phyloP scores from a whole-genome alignment of 2,888 invertebrate species.

The Leptothorax acervorum region DNA sequence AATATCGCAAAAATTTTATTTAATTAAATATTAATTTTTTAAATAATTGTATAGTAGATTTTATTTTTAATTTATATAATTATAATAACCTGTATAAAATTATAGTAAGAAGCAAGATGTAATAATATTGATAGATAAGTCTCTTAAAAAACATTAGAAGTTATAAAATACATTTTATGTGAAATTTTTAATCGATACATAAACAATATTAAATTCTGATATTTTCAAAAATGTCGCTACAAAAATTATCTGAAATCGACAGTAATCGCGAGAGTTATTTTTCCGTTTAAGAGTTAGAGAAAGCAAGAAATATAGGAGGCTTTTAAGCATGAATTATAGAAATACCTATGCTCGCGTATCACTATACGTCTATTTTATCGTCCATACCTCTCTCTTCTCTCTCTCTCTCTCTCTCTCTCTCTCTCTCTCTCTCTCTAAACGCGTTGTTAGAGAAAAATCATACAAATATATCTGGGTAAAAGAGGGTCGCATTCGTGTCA shows the following conservation, averaged over 20 bases:
- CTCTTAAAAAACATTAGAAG: not conserved
- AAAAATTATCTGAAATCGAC: not conserved
- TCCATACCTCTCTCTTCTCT: constrained; percentile 4
- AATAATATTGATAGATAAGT: not conserved
- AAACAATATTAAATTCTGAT: not conserved
- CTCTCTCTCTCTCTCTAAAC: too few species aligned
- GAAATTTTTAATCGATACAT: not conserved
- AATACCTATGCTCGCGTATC: constrained; percentile 26
- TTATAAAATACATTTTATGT: not conserved
- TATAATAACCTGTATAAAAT: not conserved
- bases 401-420: too few species aligned
- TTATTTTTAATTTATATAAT: not conserved
- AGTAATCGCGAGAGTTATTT: not conserved
- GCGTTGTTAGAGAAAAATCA: too few species aligned
- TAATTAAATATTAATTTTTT: not conserved
- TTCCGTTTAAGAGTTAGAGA: not conserved
- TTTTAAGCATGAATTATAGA: constrained; percentile 44
- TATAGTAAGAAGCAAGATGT: not conserved
- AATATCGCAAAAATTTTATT: not conserved
- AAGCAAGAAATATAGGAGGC: constrained; percentile 3
- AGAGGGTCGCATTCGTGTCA: too few species aligned
- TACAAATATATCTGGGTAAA: too few species aligned
- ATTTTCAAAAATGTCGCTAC: not conserved
- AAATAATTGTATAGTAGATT: not conserved
- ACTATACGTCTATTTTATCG: constrained; percentile 43